Conservation (phyloP, 2,113 vertebrate species). For the Orthonyx spaldingii region DNA sequence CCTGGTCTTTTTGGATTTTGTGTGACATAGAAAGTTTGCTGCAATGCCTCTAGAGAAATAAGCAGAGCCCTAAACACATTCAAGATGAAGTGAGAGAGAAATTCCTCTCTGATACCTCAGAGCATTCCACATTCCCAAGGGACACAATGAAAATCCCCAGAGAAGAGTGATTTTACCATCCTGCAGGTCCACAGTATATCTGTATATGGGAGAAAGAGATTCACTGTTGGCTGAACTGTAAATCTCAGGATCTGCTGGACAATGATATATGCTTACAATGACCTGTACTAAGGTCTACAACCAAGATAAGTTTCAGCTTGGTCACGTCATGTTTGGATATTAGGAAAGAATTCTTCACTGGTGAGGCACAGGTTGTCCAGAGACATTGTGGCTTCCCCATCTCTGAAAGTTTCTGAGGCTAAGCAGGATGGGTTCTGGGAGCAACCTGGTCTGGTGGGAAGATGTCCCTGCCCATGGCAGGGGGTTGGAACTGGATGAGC, state of each 20-base stretch:
- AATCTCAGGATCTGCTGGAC: background rate
- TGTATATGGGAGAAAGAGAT: background rate
- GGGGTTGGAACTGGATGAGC: background rate
- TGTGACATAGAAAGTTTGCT: background rate
- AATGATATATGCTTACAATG: background rate
- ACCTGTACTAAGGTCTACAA: background rate
- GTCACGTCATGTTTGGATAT: accelerated
- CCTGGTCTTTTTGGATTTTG: background rate
- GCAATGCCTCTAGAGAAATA: background rate
- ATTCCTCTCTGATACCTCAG: background rate
- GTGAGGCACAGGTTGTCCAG: background rate
- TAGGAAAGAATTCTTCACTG: background rate
- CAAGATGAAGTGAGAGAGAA: background rate
- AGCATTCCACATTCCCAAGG: background rate
- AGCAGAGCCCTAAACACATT: background rate
- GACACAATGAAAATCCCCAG: background rate
- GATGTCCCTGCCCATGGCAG: no score
- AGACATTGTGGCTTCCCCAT: no score
- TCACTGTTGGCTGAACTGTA: background rate
- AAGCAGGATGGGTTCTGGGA: background rate
- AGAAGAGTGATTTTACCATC: background rate
- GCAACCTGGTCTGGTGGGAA: background rate
- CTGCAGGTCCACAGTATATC: background rate
- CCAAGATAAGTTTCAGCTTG: background rate
- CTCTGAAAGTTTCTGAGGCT: background rate